These are phyloP conservation scores for Melozone crissalis DNA, from an alignment of 2,113 vertebrate genomes.

Conservation along the genomic window DNA sequence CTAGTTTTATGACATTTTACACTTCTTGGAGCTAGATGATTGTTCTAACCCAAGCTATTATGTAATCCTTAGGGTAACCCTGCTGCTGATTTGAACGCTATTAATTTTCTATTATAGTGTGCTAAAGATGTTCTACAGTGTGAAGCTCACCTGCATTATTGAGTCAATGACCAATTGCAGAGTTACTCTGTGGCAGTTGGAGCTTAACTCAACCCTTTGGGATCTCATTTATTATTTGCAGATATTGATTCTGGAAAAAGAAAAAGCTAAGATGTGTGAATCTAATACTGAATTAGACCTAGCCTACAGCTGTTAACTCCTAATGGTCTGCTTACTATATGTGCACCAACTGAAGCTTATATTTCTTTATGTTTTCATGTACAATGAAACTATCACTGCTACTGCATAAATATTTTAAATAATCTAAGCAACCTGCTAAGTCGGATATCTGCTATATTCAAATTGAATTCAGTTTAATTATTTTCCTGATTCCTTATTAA, in stretches of 20 bases:
- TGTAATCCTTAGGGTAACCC: slow-evolving; percentile 89
- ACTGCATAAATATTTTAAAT: slow-evolving; percentile 41
- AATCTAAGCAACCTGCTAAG: background rate
- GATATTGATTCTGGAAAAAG: slow-evolving; percentile 93
- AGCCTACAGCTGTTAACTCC: slow-evolving; percentile 84
- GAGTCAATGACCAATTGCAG: slow-evolving; percentile 90
- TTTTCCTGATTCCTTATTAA: slow-evolving; percentile 12
- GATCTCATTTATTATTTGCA: slow-evolving; percentile 99
- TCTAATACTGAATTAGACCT: slow-evolving; percentile 84
- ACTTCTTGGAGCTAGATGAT: slow-evolving; percentile 80
- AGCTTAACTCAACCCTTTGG: slow-evolving; percentile 89
- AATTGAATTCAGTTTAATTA: background rate
- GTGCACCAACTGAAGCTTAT: slow-evolving; percentile 29
- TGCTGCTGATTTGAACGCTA: slow-evolving; percentile 90
- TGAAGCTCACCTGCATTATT: slow-evolving; percentile 91
- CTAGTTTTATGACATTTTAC: slow-evolving; percentile 79
- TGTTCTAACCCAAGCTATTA: slow-evolving; percentile 89
- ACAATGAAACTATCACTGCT: background rate
- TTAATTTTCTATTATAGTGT: slow-evolving; percentile 96
- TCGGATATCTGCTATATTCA: background rate
- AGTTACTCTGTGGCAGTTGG: slow-evolving; percentile 82
- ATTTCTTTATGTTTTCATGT: slow-evolving; percentile 36
- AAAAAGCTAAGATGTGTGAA: slow-evolving; percentile 83
- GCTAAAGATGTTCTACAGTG: slow-evolving; percentile 88
- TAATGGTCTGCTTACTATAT: slow-evolving; percentile 65